phyloP scores from a whole-genome alignment of 2,797 vertebrate species.

The Neosilurus mollespiculum region DNA sequence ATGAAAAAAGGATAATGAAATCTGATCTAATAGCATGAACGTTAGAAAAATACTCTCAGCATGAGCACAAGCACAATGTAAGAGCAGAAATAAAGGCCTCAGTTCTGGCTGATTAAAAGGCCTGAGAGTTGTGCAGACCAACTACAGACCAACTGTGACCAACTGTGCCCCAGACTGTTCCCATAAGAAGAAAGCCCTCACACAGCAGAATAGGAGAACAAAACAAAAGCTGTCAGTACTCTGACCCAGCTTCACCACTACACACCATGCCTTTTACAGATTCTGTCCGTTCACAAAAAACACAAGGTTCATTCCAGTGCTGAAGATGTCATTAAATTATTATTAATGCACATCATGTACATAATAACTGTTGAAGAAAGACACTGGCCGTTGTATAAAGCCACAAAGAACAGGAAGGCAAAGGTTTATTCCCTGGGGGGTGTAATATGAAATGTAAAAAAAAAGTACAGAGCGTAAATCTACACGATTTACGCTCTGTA shows the following conservation, averaged over 20 bases:
- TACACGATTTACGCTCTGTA: too few species aligned
- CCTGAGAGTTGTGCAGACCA: conserved; percentile 28
- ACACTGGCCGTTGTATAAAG: conserved; percentile 12
- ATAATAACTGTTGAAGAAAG: conserved; percentile 34
- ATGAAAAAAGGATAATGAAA: background rate
- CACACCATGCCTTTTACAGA: conserved; percentile 31
- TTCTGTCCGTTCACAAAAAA: conserved; percentile 35
- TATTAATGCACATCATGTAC: conserved; percentile 42
- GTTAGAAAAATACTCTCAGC: background rate
- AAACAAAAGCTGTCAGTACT: conserved; percentile 32
- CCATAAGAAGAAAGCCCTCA: conserved; percentile 50
- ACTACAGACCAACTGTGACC: conserved; percentile 28
- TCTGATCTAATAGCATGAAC: background rate
- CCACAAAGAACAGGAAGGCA: conserved; percentile 30
- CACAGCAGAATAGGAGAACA: conserved; percentile 40
- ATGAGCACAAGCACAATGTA: background rate
- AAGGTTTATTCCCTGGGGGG: background rate
- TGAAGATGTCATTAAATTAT: conserved; percentile 33
- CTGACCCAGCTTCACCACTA: conserved; percentile 25
- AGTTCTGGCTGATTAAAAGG: conserved; percentile 27
- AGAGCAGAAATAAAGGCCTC: conserved; percentile 23
- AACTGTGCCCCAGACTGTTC: conserved; percentile 47
- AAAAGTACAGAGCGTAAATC: conserved; percentile 9
- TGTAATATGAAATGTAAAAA: conserved; percentile 18
- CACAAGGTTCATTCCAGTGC: conserved; percentile 31